phyloP scores from a whole-genome alignment of 2,888 invertebrate genomes.

The Anticlea derivata region DNA sequence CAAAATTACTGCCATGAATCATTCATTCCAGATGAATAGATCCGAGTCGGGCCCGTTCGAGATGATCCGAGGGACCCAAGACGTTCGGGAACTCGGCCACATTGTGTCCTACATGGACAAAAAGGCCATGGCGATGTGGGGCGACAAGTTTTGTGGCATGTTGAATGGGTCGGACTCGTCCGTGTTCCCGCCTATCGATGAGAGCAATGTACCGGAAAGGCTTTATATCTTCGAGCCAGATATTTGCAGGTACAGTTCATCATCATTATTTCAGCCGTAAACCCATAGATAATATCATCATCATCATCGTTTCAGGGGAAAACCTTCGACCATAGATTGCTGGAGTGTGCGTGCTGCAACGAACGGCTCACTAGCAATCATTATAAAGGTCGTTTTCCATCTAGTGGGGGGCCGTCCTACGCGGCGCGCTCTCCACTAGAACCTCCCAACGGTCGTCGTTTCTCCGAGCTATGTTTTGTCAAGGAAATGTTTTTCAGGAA shows the following conservation, averaged over 20 bases:
- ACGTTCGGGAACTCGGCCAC: slow-evolving; percentile 74
- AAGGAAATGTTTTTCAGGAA: no score
- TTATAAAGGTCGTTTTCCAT: no score
- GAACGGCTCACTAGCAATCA: no score
- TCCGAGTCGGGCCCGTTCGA: slow-evolving; percentile 81
- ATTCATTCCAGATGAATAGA: slow-evolving; percentile 72
- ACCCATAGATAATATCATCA: no score
- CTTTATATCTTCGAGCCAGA: slow-evolving; percentile 82
- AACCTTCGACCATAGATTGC: no score
- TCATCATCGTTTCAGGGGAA: no score
- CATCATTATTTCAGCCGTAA: slow-evolving; percentile 54
- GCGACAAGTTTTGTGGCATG: slow-evolving; percentile 73
- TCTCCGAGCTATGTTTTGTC: no score
- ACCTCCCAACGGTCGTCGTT: no score
- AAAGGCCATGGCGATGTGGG: slow-evolving; percentile 59
- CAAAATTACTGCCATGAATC: no score
- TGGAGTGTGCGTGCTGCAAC: no score
- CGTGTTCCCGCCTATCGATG: slow-evolving; percentile 78
- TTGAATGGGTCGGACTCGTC: slow-evolving; percentile 83
- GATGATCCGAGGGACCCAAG: slow-evolving; percentile 78
- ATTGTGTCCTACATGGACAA: slow-evolving; percentile 73
- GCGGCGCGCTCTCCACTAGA: no score
- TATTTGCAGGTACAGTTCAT: slow-evolving; percentile 78
- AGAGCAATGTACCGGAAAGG: slow-evolving; percentile 54
- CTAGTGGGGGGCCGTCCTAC: no score